phyloP scores from a whole-genome alignment of 35 echinoderm and acorn worm genomes.

The Eucidaris tribuloides region DNA sequence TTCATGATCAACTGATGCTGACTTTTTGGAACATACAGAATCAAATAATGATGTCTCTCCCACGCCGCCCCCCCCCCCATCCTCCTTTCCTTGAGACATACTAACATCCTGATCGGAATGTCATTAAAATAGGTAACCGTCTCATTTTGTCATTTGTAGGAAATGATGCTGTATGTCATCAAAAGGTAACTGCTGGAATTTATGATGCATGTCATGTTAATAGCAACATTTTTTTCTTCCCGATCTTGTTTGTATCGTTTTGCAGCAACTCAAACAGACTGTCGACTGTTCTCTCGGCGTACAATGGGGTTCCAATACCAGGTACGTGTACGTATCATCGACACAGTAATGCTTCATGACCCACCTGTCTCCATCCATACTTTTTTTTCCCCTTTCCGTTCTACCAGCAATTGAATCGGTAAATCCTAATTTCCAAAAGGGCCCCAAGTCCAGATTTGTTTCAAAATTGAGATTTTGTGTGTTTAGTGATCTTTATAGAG shows the following conservation, averaged over 20 bases:
- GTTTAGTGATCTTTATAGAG: not conserved
- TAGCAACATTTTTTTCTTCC: not conserved
- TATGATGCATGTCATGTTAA: no score
- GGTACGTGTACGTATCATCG: conserved; percentile 17
- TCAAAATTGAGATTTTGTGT: not conserved
- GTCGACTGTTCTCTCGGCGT: conserved; percentile 78
- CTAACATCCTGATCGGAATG: no score
- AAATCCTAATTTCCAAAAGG: not conserved
- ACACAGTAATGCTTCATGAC: not conserved
- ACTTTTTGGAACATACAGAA: no score
- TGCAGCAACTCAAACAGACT: conserved; percentile 85
- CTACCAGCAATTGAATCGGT: not conserved
- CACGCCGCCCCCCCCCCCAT: no score
- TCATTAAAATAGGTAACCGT: no score
- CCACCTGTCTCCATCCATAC: not conserved
- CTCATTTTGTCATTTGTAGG: no score
- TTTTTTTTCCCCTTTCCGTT: not conserved
- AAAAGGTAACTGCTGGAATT: no score
- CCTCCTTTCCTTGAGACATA: no score
- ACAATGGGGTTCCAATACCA: conserved; percentile 79
- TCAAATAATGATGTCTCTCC: no score
- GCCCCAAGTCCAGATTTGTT: not conserved
- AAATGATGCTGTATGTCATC: no score
- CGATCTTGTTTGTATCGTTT: not conserved
- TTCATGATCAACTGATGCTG: no score